A percentile compares a stretch with the other conserved stretches of the same genome.
Conservation (phyloP, 1,140 invertebrate species). For the Thaumatotibia leucotreta region DNA sequence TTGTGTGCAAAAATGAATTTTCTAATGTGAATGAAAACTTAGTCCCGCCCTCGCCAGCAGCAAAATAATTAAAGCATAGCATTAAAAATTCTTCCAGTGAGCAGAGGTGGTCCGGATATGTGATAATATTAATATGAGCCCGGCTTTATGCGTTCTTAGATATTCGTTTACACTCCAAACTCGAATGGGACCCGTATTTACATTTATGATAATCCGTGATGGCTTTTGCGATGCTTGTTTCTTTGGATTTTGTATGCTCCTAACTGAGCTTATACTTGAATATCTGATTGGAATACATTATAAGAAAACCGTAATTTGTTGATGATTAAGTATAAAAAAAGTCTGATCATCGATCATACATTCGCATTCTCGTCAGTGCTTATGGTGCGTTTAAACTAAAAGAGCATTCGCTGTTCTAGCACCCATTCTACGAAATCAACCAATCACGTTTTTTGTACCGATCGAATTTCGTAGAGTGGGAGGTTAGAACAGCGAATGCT, state of each 20-base stretch:
- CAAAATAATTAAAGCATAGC: conserved; percentile 72
- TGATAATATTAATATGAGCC: conserved; percentile 69
- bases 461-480: too few species aligned
- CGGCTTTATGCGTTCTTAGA: conserved; percentile 25
- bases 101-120: conserved; percentile 61
- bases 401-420: too few species aligned
- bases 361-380: too few species aligned
- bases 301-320: too few species aligned
- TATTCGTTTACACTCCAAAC: conserved; percentile 2
- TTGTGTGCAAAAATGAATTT: conserved; percentile 67
- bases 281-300: too few species aligned
- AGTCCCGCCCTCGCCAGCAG: conserved; percentile 39
- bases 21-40: conserved; percentile 73
- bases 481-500: too few species aligned
- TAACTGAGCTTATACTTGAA: not conserved
- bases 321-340: too few species aligned
- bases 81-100: conserved; percentile 72
- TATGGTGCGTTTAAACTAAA: too few species aligned
- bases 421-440: too few species aligned
- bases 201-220: not conserved
- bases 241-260: not conserved
- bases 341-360: too few species aligned
- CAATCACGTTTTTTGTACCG: too few species aligned
- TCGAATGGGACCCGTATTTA: not conserved
- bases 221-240: not conserved